Evolutionary conservation across 2,113 vertebrate genomes (phyloP).

Genomic region (Oncorhynchus gorbuscha): DNA sequence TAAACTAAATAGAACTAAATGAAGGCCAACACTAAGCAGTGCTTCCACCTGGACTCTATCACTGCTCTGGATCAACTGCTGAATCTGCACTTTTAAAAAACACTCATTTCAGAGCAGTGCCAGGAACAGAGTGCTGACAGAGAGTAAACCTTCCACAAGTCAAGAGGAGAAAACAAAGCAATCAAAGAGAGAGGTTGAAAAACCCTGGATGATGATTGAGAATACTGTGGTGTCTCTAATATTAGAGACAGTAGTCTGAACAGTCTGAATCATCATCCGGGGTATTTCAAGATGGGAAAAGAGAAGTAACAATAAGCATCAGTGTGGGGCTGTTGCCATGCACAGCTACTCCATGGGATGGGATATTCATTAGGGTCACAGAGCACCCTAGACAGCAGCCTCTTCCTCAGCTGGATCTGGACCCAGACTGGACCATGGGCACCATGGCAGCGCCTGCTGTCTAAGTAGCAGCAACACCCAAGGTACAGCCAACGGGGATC

Average conservation of each 20-base stretch:
- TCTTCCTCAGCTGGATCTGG: constrained; percentile 23
- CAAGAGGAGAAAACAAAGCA: constrained; percentile 30
- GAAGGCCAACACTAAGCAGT: background rate
- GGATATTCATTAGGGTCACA: constrained; percentile 44
- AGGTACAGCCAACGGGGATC: background rate
- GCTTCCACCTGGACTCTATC: constrained; percentile 33
- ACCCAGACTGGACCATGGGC: too few relatives aligned
- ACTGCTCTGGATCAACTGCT: constrained; percentile 13
- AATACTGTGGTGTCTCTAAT: background rate
- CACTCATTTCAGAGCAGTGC: constrained; percentile 21
- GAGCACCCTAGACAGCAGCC: constrained; percentile 14
- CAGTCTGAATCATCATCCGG: too few relatives aligned
- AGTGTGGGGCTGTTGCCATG: background rate
- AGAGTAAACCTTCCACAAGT: constrained; percentile 25
- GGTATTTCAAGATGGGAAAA: background rate
- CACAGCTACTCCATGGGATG: background rate
- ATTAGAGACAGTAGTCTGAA: background rate
- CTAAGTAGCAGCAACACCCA: constrained; percentile 5
- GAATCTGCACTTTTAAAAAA: constrained; percentile 22
- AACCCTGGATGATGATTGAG: constrained; percentile 3
- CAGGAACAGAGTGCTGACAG: constrained; percentile 53
- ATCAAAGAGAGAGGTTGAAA: constrained; percentile 9
- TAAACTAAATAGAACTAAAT: constrained; percentile 4
- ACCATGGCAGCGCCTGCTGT: constrained; percentile 8
- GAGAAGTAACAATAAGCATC: constrained; percentile 22